Percentiles rank a stretch among this genome's conserved stretches.
Evolutionary conservation across 2,888 invertebrate species (phyloP).

Genomic region (Sympetrum striolatum): DNA sequence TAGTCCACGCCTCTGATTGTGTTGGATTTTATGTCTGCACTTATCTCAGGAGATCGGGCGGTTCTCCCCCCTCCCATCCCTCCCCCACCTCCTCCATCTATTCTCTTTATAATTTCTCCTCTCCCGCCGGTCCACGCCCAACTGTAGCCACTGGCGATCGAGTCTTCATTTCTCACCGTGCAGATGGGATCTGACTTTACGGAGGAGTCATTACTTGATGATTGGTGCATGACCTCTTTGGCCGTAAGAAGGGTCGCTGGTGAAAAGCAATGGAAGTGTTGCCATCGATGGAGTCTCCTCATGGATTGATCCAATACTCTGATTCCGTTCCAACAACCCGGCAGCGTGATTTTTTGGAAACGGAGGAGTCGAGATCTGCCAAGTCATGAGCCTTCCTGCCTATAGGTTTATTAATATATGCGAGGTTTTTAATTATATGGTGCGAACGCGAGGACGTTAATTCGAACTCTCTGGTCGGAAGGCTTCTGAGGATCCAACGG

Average conservation of each 20-base stretch:
- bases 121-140: not conserved
- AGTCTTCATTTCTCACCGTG: not conserved
- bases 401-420: not conserved
- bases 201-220: slow-evolving; percentile 13
- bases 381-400: not conserved
- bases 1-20: slow-evolving; percentile 44
- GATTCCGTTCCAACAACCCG: too few relatives aligned
- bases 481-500: too few relatives aligned
- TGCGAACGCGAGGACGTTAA: not conserved
- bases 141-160: not conserved
- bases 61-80: not conserved
- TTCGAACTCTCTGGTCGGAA: too few relatives aligned
- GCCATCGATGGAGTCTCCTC: not conserved
- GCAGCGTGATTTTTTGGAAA: not conserved
- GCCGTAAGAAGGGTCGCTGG: not conserved
- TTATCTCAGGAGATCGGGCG: slow-evolving; percentile 26
- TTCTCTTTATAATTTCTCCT: not conserved
- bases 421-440: not conserved
- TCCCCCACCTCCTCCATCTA: not conserved
- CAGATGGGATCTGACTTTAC: slow-evolving; percentile 1
- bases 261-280: not conserved
- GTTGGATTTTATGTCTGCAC: slow-evolving; percentile 40
- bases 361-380: not conserved
- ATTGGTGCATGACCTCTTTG: slow-evolving; percentile 30
- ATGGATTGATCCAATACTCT: not conserved